Base-by-base conservation (phyloP, 1,140 invertebrate genomes). In the Euglossa dilemma region DNA sequence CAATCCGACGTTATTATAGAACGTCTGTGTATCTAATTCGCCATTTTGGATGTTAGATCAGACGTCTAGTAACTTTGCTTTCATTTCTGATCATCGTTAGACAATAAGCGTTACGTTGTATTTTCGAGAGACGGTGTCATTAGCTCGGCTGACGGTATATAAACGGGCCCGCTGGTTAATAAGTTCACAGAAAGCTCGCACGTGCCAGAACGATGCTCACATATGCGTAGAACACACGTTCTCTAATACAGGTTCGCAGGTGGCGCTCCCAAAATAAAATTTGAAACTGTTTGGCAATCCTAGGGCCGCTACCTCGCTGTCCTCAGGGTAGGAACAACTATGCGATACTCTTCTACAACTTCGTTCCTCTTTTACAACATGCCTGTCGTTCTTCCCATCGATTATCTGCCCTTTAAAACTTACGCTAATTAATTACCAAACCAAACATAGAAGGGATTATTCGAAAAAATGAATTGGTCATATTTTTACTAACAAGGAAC, bases 261-360 rank as follows among this genome's bases (percentile, higher is more conserved):
- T 93, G 93, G 90, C 87, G 87, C 78, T 91, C 93, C 87, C 74
- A 87, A 94, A 94, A 94, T 94, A 94, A 94, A 93, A 91, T 89
- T 85, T 88, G 88, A 91, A 90, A 73, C 76, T 57, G 85, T 92
- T 93, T 93, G 90, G 92, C 92, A 93, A 92, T 85, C 85, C 25
- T 78, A 61, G 88, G 85, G 88, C 83, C 80, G 84, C 85, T 88
- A 56, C 45, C 43, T 43, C 23, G 36, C 66, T 52, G 57, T 66
- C n/a, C 20, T 79, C 69, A 59, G 63, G 52, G 71, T 64, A 67
- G 86, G 87, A 85, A 73, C 36, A 89, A 81, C 86, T 85, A 84
- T 81, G 79, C 71, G 80, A 79, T 83, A 80, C 78, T 82, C 78
- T 76, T n/a, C n/a, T n/a, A n/a, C n/a, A n/a, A n/a, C n/a, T 80